Evolutionary conservation across 2,113 vertebrate species (phyloP).

Genomic region (Chelonoidis abingdonii): DNA sequence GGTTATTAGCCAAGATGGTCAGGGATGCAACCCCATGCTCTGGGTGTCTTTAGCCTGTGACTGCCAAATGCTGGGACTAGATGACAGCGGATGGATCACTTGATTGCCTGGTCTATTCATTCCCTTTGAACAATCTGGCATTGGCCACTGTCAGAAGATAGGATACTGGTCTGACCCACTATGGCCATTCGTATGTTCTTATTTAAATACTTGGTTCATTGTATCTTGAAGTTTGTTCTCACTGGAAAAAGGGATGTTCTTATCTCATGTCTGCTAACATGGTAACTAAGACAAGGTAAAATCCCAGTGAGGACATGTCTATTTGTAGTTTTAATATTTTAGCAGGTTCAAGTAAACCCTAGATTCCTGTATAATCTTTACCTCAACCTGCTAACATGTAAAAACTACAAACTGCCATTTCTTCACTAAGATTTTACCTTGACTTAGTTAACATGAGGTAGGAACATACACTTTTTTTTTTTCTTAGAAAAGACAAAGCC

Average conservation of each 20-base stretch:
- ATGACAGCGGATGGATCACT: not conserved
- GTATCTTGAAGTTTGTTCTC: not conserved
- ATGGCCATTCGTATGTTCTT: not conserved
- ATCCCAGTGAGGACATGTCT: not conserved
- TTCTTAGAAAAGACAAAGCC: not conserved
- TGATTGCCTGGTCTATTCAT: not conserved
- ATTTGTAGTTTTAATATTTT: not conserved
- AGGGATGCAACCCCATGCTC: not conserved
- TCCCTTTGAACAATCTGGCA: not conserved
- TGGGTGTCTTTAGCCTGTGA: not conserved
- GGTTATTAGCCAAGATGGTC: not conserved
- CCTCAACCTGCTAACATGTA: not conserved
- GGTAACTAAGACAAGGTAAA: not conserved
- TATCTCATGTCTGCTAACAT: not conserved
- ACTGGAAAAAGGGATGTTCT: not conserved
- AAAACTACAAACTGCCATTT: not conserved
- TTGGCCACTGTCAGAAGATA: not conserved
- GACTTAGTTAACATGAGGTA: not conserved
- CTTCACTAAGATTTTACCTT: not conserved
- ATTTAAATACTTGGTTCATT: not conserved
- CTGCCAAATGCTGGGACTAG: not conserved
- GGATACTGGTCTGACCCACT: not conserved
- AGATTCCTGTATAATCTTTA: not conserved
- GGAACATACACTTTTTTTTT: not conserved
- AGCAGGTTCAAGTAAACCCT: not conserved